phyloP scores from a whole-genome alignment of 2,888 invertebrate genomes.

The Drosophila subquinaria region DNA sequence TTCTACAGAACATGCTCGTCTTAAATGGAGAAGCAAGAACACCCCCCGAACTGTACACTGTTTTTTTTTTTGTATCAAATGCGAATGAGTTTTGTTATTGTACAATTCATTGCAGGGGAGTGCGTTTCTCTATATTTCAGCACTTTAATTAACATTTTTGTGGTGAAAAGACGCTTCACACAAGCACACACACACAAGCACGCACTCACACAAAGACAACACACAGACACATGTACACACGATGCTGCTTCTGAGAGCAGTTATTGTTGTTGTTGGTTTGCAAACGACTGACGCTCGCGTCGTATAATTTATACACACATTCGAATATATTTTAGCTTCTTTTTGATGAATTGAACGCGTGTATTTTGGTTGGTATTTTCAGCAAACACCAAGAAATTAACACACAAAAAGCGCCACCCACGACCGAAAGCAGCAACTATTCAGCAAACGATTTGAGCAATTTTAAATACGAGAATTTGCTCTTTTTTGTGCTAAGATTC shows the following conservation, averaged over 20 bases:
- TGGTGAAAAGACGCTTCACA: slow-evolving; percentile 57
- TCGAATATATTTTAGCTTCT: slow-evolving; percentile 9
- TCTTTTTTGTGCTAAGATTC: neutral
- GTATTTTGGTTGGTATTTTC: slow-evolving; percentile 6
- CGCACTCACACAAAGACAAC: slow-evolving; percentile 28
- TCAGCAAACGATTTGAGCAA: neutral
- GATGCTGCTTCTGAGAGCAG: slow-evolving; percentile 60
- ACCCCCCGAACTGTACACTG: slow-evolving; percentile 16
- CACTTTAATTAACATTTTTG: slow-evolving; percentile 68
- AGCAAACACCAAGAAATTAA: slow-evolving; percentile 10
- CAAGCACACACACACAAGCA: slow-evolving; percentile 21
- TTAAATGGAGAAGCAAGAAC: neutral
- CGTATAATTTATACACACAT: slow-evolving; percentile 22
- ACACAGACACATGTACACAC: slow-evolving; percentile 44
- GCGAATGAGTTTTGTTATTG: slow-evolving; percentile 22
- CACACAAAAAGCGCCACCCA: slow-evolving; percentile 35
- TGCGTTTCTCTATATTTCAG: slow-evolving; percentile 44
- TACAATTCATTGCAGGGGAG: slow-evolving; percentile 27
- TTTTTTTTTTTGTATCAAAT: slow-evolving; percentile 22
- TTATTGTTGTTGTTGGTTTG: slow-evolving; percentile 37
- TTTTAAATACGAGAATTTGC: neutral
- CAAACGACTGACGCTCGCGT: slow-evolving; percentile 36
- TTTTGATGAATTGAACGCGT: slow-evolving; percentile 24
- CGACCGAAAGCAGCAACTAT: slow-evolving; percentile 19
- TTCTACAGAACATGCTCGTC: slow-evolving; percentile 1